These are phyloP conservation scores for Okapia johnstoni DNA, from an alignment of 2,113 vertebrate genomes.

Conservation along the genomic window DNA sequence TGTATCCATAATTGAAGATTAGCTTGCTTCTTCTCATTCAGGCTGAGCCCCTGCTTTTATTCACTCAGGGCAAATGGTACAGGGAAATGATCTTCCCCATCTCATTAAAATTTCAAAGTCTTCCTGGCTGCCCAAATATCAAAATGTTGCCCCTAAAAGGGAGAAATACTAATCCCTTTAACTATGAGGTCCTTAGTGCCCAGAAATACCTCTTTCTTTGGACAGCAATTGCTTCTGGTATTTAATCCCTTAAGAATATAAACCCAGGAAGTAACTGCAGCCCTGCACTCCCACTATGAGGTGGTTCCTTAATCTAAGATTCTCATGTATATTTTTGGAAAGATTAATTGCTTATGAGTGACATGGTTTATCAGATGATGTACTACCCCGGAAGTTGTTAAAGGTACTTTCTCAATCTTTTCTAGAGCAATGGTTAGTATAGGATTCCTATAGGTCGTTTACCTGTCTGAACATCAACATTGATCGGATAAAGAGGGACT, in stretches of 20 bases:
- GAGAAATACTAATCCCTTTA: background rate
- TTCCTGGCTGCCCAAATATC: background rate
- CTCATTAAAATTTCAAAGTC: background rate
- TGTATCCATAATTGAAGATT: background rate
- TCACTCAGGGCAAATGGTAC: background rate
- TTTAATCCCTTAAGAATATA: background rate
- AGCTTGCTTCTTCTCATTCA: background rate
- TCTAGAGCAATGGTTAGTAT: background rate
- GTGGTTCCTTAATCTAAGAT: background rate
- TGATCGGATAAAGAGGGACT: background rate
- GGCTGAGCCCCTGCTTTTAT: background rate
- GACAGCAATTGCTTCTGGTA: background rate
- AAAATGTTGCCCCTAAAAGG: background rate
- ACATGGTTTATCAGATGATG: background rate
- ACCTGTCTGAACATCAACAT: background rate
- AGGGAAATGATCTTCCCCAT: background rate
- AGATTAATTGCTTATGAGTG: background rate
- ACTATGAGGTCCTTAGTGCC: background rate
- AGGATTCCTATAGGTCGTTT: background rate
- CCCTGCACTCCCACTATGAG: background rate
- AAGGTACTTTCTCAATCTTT: background rate
- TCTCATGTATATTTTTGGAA: background rate
- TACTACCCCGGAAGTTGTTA: background rate
- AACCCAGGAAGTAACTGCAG: background rate
- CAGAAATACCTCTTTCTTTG: background rate